Evolutionary conservation across 2,888 invertebrate genomes (phyloP).

Genomic region (Linnaemya tessellans): DNA sequence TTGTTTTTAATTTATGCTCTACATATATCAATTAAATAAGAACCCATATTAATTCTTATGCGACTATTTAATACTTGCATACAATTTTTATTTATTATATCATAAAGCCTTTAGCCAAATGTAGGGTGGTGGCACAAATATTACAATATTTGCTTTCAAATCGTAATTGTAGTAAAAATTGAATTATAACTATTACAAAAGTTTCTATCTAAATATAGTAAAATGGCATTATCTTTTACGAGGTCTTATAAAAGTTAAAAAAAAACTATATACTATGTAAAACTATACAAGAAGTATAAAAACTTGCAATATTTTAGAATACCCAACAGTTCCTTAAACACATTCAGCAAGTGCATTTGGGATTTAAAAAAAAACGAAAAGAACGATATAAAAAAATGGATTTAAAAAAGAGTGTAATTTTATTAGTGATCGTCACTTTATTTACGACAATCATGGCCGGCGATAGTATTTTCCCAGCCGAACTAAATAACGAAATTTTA

Average conservation of each 20-base stretch:
- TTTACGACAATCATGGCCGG: not conserved
- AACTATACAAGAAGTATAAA: conserved; percentile 15
- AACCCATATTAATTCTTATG: no score
- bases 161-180: not conserved
- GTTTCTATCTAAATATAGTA: not conserved
- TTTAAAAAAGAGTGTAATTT: not conserved
- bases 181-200: not conserved
- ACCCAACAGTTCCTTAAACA: not conserved
- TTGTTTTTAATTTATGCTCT: no score
- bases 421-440: not conserved
- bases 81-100: not conserved
- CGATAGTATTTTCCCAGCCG: not conserved
- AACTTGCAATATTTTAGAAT: not conserved
- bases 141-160: not conserved
- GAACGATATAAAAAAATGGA: not conserved
- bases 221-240: not conserved
- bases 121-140: not conserved
- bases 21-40: no score
- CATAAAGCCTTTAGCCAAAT: not conserved
- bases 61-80: no score
- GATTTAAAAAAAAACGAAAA: not conserved
- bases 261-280: no score
- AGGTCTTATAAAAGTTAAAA: not conserved
- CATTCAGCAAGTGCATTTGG: conserved; percentile 19
- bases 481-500: conserved; percentile 63